Base-by-base conservation (phyloP, 92 coral and sea anemone species). In the Umimayanthus chanpuru region DNA sequence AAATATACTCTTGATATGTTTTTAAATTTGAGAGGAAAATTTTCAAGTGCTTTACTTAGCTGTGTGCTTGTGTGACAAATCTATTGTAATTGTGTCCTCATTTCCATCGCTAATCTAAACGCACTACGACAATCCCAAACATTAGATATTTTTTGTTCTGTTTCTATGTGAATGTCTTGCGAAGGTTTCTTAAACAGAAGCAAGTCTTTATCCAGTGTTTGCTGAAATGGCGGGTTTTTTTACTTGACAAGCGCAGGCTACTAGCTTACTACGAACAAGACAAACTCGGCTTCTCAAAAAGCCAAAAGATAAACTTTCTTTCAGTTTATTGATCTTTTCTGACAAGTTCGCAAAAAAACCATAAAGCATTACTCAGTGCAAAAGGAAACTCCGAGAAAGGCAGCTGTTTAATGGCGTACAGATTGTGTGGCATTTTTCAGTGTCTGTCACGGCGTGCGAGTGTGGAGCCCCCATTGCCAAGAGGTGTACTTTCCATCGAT, bases 11-110 rank as follows among this genome's bases (percentile, higher is more conserved):
- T 61, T 4, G 40, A 61, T 49, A 26, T 44, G 14, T 47, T 23
- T 78, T 44, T 36, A 76, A 20, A 43, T 78, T 50, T 20, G 58
- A 81, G 30, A 3, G 72, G 44, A 39, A 2, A 81, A 38, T 6
- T 6, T 18, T 75, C 79, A 25, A 75, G 79, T 75, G 79, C 41
- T 81, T 81, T 50, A 29, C 30, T 81, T n/a, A 30, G 30, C 6
- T 47, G 28, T 26, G 44, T 26, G 21, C 67, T 83, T 83, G 87
- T 83, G 87, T 83, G 87, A 83, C 87, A 15, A 65, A 81, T 64
- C 40, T 38, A 70, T 83, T 83, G 67, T 83, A 41, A 83, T n/a
- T 81, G 55, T 83, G 21, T 0, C 41, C 76, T 70, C 77, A 43
- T 68, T 70, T 83, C 86, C 76, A 83, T 68, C 77, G 87, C 77